These are phyloP conservation scores for Apotomis capreana DNA, from an alignment of 2,888 invertebrate species.

Conservation along the genomic window DNA sequence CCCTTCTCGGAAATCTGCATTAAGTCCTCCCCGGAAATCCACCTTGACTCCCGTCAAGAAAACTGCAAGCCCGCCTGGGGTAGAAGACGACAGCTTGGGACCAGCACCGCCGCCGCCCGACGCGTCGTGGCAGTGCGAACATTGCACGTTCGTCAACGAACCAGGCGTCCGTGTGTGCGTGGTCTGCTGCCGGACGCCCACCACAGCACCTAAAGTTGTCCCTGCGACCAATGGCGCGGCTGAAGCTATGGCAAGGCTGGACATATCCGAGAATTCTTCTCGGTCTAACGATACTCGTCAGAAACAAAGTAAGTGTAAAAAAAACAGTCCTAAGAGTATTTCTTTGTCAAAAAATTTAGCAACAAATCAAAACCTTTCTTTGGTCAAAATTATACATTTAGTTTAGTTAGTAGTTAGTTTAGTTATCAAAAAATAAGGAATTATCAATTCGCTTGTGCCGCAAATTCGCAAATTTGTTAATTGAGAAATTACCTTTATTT, in stretches of 20 bases:
- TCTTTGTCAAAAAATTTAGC: no score
- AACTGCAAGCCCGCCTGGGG: conserved; percentile 23
- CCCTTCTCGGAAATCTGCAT: conserved; percentile 17
- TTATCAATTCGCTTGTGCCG: no score
- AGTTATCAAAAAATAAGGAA: no score
- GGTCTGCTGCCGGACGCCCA: conserved; percentile 93
- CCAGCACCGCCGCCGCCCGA: conserved; percentile 80
- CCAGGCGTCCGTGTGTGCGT: conserved; percentile 90
- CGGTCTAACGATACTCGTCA: conserved; percentile 55
- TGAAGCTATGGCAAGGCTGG: conserved; percentile 52
- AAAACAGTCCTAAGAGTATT: no score
- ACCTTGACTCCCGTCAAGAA: conserved; percentile 14
- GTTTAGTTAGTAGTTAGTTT: no score
- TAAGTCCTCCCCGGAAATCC: conserved; percentile 9
- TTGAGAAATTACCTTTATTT: no score
- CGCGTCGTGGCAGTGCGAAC: conserved; percentile 92
- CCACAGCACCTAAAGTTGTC: conserved; percentile 63
- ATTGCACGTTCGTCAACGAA: conserved; percentile 95
- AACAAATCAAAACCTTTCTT: no score
- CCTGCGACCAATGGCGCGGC: conserved; percentile 48
- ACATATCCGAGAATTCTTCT: conserved; percentile 48
- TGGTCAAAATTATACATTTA: no score
- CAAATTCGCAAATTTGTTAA: no score
- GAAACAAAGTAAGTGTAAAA: conserved; percentile 83
- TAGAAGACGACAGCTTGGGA: conserved; percentile 64